Base-by-base conservation (phyloP, 2,797 vertebrate genomes). In the Sorex maritimensis region DNA sequence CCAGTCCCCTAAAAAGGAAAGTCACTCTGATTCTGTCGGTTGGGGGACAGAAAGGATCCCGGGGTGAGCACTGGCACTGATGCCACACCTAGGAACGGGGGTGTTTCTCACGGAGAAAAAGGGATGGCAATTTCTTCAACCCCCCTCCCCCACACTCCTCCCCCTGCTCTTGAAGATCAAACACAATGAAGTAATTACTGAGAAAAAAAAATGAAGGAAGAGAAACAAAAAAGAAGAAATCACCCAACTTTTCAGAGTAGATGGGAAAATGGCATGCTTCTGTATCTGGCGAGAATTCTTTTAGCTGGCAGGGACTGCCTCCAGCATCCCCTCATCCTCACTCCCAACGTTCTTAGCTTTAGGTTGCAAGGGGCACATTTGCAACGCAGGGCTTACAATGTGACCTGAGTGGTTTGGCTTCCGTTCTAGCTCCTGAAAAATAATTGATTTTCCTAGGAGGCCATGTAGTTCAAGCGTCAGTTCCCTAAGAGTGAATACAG, bases 381-480 rank as follows among this genome's bases (percentile, higher is more conserved):
- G 21, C 30, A 88, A 74, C 28, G 83, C 49, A 24, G 6, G 8
- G 41, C 4, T 23, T 77, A 63, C 17, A 21, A 58, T 83, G 58
- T 67, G 79, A 21, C 58, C 78, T 71, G 65, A 15, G 17, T 93
- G 52, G 23, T 58, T 79, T 38, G 24, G 10, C 38, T 90, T 81
- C 30, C 21, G 17, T 84, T 87, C 28, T 84, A 34, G 69, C 41
- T 89, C 14, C 19, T 49, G 81, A 74, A 89, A 89, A 65, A 26
- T 17, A 52, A 24, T 28, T 68, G 49, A n/a, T 89, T 77, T 94
- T 93, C 38, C 44, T 23, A 49, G 44, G 17, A 63, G 61, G 23
- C 17, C 26, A 38, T 41, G 30, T 71, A 15, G 17, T 3, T 15
- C 58, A 55, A 38, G 30, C n/a, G 21, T 58, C 79, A 81, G 34